These are phyloP conservation scores for Thymelicus sylvestris DNA, from an alignment of 2,888 invertebrate species.

Conservation along the genomic window DNA sequence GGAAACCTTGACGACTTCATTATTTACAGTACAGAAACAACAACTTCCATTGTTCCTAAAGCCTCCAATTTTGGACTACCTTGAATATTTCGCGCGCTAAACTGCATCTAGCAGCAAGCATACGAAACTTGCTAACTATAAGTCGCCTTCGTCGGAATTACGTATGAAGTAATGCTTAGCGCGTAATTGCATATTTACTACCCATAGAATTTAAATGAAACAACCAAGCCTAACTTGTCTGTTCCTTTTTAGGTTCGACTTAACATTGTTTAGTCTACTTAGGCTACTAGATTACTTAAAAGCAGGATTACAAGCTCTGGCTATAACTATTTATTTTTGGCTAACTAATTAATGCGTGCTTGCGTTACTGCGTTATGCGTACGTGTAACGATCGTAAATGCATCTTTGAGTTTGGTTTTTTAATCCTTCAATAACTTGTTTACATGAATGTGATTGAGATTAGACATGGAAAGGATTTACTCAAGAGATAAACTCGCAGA, in stretches of 20 bases:
- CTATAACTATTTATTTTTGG: too few relatives aligned
- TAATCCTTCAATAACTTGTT: too few relatives aligned
- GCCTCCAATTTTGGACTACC: not conserved
- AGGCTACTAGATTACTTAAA: not conserved
- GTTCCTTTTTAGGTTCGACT: not conserved
- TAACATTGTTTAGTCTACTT: not conserved
- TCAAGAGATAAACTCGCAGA: too few relatives aligned
- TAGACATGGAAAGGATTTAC: too few relatives aligned
- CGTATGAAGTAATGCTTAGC: slow-evolving; percentile 65
- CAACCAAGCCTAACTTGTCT: slow-evolving; percentile 5
- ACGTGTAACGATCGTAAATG: too few relatives aligned
- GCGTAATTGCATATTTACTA: slow-evolving; percentile 67
- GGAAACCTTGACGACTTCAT: too few relatives aligned
- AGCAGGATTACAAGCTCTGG: not conserved
- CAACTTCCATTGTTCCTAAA: too few relatives aligned
- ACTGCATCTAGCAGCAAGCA: not conserved
- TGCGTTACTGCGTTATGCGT: not conserved
- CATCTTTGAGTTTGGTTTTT: too few relatives aligned
- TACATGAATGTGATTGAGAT: too few relatives aligned
- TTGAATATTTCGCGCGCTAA: not conserved
- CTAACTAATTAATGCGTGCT: not conserved
- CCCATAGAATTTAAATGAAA: slow-evolving; percentile 50
- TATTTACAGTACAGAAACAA: too few relatives aligned
- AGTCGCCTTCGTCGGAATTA: slow-evolving; percentile 54
- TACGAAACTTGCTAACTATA: not conserved